These are phyloP conservation scores for Palythoa heliodiscus DNA, from an alignment of 92 coral and sea anemone species.

Conservation along the genomic window DNA sequence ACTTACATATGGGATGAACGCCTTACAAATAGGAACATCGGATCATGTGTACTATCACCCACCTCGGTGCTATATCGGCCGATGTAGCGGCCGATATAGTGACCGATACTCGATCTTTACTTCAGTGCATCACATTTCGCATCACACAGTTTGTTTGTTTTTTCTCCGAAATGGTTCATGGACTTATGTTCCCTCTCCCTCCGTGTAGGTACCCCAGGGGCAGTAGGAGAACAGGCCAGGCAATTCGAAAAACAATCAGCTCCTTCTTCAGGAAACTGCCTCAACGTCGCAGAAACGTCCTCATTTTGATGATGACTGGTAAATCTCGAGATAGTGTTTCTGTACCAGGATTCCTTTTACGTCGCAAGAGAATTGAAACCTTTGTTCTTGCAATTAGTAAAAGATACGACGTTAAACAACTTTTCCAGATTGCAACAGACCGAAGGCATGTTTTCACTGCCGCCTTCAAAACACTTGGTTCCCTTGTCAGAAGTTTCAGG, in stretches of 20 bases:
- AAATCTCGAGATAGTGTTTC: constrained; percentile 65
- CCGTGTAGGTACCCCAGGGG: constrained; percentile 20
- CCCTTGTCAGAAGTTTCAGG: constrained; percentile 56
- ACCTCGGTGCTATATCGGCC: too few species aligned
- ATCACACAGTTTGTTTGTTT: too few species aligned
- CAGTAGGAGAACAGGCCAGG: neutral
- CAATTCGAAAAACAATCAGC: neutral
- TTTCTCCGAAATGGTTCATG: neutral
- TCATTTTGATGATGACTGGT: constrained; percentile 79
- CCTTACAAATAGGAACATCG: too few species aligned
- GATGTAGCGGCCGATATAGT: too few species aligned
- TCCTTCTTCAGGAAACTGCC: neutral
- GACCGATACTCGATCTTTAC: too few species aligned
- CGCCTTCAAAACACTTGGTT: constrained; percentile 69
- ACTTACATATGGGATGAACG: too few species aligned
- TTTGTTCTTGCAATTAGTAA: constrained; percentile 69
- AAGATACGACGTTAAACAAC: constrained; percentile 59
- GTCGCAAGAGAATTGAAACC: constrained; percentile 49
- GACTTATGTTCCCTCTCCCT: neutral
- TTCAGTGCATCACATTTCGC: too few species aligned
- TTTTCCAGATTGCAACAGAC: constrained; percentile 75
- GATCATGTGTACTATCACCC: too few species aligned
- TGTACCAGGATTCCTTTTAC: constrained; percentile 49
- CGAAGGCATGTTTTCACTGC: constrained; percentile 76
- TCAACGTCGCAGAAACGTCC: constrained; percentile 42